phyloP scores from a whole-genome alignment of 2,888 invertebrate genomes.

The Lycophotia porphyrea region DNA sequence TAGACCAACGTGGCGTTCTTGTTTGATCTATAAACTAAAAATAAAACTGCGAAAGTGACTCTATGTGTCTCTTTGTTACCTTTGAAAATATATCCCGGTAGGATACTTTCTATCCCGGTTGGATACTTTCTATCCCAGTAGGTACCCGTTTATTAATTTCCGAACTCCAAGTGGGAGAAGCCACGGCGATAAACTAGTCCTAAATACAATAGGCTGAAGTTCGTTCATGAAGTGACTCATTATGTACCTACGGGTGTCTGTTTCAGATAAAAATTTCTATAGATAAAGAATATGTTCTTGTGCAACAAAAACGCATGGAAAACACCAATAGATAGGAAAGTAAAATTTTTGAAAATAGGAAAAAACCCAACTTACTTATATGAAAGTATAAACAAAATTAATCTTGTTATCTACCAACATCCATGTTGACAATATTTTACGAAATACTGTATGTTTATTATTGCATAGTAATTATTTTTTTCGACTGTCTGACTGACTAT shows the following conservation, averaged over 20 bases:
- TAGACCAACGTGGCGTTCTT: too few species aligned
- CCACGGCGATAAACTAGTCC: neutral
- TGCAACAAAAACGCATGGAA: neutral
- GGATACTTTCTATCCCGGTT: too few species aligned
- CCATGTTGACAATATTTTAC: neutral
- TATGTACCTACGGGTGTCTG: neutral
- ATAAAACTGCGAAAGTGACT: neutral
- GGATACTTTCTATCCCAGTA: neutral
- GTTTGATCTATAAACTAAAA: too few species aligned
- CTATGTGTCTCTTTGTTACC: neutral
- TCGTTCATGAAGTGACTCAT: neutral
- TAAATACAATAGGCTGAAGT: neutral
- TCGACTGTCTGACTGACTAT: too few species aligned
- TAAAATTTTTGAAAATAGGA: neutral
- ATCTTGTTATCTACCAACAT: neutral
- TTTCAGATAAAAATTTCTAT: neutral
- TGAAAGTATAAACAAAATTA: neutral
- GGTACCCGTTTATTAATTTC: too few species aligned
- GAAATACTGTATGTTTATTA: neutral
- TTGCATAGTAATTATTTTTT: too few species aligned
- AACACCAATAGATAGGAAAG: neutral
- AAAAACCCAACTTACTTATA: neutral
- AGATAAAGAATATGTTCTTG: neutral
- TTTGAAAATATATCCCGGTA: neutral
- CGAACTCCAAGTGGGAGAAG: neutral